Base-by-base conservation (phyloP, 1,140 invertebrate genomes). In the Pseudomyrmex cubaensis region DNA sequence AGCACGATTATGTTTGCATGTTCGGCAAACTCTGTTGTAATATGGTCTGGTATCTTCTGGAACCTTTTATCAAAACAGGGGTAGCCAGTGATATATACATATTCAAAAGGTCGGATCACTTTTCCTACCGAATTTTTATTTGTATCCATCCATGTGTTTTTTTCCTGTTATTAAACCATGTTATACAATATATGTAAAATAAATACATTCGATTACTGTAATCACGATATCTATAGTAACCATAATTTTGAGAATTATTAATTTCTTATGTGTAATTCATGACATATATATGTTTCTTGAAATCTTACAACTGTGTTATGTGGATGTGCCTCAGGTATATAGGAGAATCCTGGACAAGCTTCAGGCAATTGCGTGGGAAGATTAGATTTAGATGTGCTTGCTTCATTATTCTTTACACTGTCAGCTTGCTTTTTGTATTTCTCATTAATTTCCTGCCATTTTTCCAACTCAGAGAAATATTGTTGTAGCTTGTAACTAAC, bases 21-120 rank as follows among this genome's bases (percentile, higher is more conserved):
- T 20, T 78, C 44, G 8, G 57, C 59, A 48, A 78, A 78, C 12
- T 78, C 64, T n/a, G 35, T 8, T 12, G 76, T 78, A 13, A 78
- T 48, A 8, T 59, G 2, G 8, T 78, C 35, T 2, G 76, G 76
- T 57, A 70, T 50, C 44, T 59, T 57, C 57, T 78, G 76, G 15
- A 70, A 78, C 2, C 17, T 57, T 2, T 4, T 22, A n/a, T 78
- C 76, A 0, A 78, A 10, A 59, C 10, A 59, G 1, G 76, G 76
- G 12, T 70, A 78, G 57, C 76, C 64, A 25, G 1, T 70, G 44
- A 69, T 15, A 13, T 70, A 48, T 17, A 78, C 52, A 25, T 70
- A 20, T 12, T 78, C 76, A 8, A 57, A 46, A 9, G 52, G 63
- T 22, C 57, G 12, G 2, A 78, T 59, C 17, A 46, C 20, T 59